phyloP scores from a whole-genome alignment of 2,888 invertebrate species.

The Parascotia fuliginaria region DNA sequence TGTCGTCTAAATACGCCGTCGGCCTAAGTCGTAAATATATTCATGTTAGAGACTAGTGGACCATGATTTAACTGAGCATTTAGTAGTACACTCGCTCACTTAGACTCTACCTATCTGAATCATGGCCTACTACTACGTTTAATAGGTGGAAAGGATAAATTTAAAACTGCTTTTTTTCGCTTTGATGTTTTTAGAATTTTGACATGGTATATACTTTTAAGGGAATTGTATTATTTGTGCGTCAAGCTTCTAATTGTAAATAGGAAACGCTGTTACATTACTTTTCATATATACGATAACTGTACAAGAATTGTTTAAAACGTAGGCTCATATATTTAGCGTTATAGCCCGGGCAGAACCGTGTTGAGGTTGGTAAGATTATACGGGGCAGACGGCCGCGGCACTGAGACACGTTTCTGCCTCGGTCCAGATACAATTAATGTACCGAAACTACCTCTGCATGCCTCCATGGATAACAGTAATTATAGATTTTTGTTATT shows the following conservation, averaged over 20 bases:
- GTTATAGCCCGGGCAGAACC: slow-evolving; percentile 24
- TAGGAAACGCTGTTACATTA: slow-evolving; percentile 63
- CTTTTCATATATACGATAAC: slow-evolving; percentile 45
- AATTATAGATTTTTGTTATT: slow-evolving; percentile 75
- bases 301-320: slow-evolving; percentile 49
- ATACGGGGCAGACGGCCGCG: slow-evolving; percentile 13
- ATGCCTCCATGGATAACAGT: slow-evolving; percentile 76
- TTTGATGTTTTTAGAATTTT: slow-evolving; percentile 54
- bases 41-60: slow-evolving; percentile 28
- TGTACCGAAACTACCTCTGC: slow-evolving; percentile 80
- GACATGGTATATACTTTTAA: slow-evolving; percentile 55
- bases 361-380: slow-evolving; percentile 15
- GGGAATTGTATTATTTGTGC: slow-evolving; percentile 64
- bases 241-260: slow-evolving; percentile 74
- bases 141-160: slow-evolving; percentile 59
- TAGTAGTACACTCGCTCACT: slow-evolving; percentile 6
- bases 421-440: slow-evolving; percentile 54
- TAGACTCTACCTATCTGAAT: slow-evolving; percentile 16
- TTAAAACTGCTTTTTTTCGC: slow-evolving; percentile 52
- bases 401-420: slow-evolving; percentile 33
- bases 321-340: slow-evolving; percentile 41
- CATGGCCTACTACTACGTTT: slow-evolving; percentile 23
- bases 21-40: slow-evolving; percentile 37
- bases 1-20: slow-evolving; percentile 38
- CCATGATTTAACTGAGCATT: slow-evolving; percentile 25